phyloP scores from a whole-genome alignment of 1,140 invertebrate genomes.

The Pseudomyrmex concolor region DNA sequence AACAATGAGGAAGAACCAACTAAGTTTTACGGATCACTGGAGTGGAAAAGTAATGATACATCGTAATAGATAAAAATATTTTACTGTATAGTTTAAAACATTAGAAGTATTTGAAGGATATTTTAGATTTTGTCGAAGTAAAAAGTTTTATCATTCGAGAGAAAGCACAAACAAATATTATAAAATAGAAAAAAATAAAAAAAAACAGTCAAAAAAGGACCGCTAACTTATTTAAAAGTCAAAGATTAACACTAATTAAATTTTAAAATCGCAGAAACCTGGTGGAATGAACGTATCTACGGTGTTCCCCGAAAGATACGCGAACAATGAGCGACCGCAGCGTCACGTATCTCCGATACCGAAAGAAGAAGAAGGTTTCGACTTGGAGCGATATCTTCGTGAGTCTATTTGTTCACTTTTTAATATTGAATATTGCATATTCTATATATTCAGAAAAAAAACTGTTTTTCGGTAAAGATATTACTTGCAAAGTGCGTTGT shows the following conservation, averaged over 20 bases:
- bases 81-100: too few relatives aligned
- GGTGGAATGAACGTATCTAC: constrained; percentile 80
- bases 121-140: neutral
- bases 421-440: neutral
- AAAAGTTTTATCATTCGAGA: neutral
- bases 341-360: constrained; percentile 42
- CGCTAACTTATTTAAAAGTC: neutral
- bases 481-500: too few relatives aligned
- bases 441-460: too few relatives aligned
- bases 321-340: constrained; percentile 59
- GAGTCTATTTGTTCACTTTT: constrained; percentile 34
- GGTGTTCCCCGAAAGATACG: constrained; percentile 80
- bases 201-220: neutral
- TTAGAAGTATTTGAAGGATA: neutral
- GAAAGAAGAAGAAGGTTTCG: constrained; percentile 55
- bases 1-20: neutral
- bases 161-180: neutral
- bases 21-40: neutral
- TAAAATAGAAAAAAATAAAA: constrained; percentile 2
- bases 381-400: constrained; percentile 63
- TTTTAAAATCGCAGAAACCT: constrained; percentile 58
- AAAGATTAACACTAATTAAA: constrained; percentile 35
- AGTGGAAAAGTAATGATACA: constrained; percentile 18
- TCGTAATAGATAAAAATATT: neutral
- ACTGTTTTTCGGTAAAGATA: too few relatives aligned